Evolutionary conservation across 2,888 invertebrate species (phyloP).

Genomic region (Drosophila paranaensis): DNA sequence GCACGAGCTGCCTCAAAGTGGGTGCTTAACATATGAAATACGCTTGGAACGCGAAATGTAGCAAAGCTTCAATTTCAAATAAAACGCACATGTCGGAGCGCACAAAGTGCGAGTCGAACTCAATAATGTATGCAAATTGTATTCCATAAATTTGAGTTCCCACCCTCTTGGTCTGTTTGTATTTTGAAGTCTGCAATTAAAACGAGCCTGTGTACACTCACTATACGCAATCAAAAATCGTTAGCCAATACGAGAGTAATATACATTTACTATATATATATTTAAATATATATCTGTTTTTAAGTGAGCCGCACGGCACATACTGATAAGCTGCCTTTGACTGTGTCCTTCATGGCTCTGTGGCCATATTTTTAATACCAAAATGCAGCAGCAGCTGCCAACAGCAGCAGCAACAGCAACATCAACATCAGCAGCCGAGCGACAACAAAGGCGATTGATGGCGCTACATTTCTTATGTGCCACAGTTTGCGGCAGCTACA

Average conservation of each 20-base stretch:
- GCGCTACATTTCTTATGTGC: constrained; percentile 58
- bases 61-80: constrained; percentile 39
- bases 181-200: constrained; percentile 58
- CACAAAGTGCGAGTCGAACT: background rate
- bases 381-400: constrained; percentile 29
- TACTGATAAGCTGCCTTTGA: constrained; percentile 55
- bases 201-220: constrained; percentile 27
- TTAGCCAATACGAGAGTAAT: constrained; percentile 36
- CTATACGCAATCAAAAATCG: constrained; percentile 40
- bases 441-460: constrained; percentile 56
- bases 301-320: constrained; percentile 11
- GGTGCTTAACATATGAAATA: constrained; percentile 23
- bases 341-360: constrained; percentile 26
- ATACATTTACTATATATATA: constrained; percentile 23
- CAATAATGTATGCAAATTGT: constrained; percentile 54
- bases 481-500: constrained; percentile 22
- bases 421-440: constrained; percentile 15
- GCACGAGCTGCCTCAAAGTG: constrained; percentile 37
- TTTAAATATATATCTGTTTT: constrained; percentile 4
- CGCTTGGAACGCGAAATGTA: constrained; percentile 3
- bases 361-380: constrained; percentile 31
- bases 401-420: constrained; percentile 13
- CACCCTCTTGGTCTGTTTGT: background rate
- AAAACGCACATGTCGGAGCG: constrained; percentile 26
- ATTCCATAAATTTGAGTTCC: constrained; percentile 22